A percentile compares a stretch with the other conserved stretches of the same genome.
phyloP scores from a whole-genome alignment of 2,113 vertebrate species.

The Herpetotheres cachinnans region DNA sequence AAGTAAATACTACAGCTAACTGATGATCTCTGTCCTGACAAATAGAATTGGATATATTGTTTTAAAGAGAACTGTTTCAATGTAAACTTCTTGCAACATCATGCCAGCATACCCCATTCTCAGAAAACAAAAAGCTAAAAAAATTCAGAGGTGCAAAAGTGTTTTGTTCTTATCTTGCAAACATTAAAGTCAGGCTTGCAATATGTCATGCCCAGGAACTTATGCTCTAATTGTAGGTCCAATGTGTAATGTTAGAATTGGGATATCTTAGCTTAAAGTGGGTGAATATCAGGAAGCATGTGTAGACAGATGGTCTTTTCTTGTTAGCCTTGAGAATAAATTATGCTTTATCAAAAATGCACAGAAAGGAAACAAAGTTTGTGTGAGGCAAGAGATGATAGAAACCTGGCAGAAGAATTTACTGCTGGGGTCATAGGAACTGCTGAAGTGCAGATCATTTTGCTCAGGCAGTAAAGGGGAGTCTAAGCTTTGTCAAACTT shows the following conservation, averaged over 20 bases:
- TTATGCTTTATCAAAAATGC: neutral
- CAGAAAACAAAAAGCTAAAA: neutral
- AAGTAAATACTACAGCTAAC: neutral
- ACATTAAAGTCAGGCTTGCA: neutral
- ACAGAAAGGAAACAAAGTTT: neutral
- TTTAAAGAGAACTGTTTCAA: neutral
- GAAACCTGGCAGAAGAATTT: neutral
- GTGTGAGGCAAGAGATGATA: neutral
- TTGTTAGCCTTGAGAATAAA: neutral
- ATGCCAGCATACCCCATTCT: neutral
- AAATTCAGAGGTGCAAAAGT: neutral
- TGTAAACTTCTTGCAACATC: neutral
- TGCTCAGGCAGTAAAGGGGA: neutral
- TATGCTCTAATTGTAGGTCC: neutral
- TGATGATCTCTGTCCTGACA: neutral
- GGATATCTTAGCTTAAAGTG: neutral
- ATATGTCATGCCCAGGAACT: rapidly evolving
- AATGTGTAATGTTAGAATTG: neutral
- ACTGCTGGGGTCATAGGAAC: neutral
- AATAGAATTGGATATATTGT: neutral
- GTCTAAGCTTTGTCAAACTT: neutral
- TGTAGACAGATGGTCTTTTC: neutral
- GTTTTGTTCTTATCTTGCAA: neutral
- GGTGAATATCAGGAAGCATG: neutral
- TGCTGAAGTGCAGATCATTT: neutral